Percentiles rank a stretch among this genome's conserved stretches.
These are phyloP conservation scores for Meteorus colon DNA, from an alignment of 2,888 invertebrate genomes.

Conservation along the genomic window DNA sequence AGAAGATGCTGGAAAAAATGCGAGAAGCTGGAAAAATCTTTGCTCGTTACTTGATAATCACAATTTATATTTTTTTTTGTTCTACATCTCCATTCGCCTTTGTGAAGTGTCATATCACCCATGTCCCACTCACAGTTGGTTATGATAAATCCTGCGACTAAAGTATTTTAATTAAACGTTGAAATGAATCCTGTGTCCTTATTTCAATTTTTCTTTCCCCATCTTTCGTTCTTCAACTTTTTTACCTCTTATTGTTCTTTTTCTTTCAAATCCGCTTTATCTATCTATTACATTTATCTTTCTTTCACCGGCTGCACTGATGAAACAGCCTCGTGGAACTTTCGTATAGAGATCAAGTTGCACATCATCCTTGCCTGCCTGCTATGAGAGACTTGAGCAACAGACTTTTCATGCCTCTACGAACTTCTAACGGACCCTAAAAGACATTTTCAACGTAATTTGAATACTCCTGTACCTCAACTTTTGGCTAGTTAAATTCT, in stretches of 20 bases:
- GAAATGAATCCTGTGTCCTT: constrained; percentile 1
- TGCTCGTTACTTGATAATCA: background rate
- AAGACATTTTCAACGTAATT: constrained; percentile 43
- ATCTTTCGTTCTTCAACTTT: constrained; percentile 1
- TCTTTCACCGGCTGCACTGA: background rate
- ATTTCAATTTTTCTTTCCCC: background rate
- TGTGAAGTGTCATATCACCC: background rate
- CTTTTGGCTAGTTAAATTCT: constrained; percentile 33
- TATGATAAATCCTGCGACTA: background rate
- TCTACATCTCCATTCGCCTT: constrained; percentile 16
- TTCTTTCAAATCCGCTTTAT: constrained; percentile 1
- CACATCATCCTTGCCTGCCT: constrained; percentile 9
- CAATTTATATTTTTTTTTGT: background rate
- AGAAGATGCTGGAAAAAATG: background rate
- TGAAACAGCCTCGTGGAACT: constrained; percentile 34
- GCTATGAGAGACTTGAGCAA: constrained; percentile 9
- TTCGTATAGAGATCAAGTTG: constrained; percentile 18
- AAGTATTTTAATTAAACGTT: constrained; percentile 3
- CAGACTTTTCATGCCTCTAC: constrained; percentile 25
- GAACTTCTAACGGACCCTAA: constrained; percentile 37
- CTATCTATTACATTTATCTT: constrained; percentile 11
- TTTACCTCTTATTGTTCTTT: background rate
- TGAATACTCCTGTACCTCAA: constrained; percentile 39
- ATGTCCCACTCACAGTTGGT: background rate
- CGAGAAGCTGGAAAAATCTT: background rate